A percentile compares a stretch with the other conserved stretches of the same genome.
phyloP scores from a whole-genome alignment of 1,140 invertebrate species.

The Oncopeltus fasciatus region DNA sequence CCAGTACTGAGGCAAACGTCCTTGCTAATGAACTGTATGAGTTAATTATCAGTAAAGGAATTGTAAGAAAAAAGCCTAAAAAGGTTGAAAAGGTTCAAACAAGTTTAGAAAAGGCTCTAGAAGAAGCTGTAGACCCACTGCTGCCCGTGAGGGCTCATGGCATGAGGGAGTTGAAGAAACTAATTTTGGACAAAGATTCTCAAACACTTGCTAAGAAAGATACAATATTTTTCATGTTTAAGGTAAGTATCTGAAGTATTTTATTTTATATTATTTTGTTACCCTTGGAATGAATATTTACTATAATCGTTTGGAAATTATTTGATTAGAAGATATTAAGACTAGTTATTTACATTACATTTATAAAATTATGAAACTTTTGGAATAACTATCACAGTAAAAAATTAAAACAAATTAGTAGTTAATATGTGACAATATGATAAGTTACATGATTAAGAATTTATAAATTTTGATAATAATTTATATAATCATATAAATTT shows the following conservation, averaged over 20 bases:
- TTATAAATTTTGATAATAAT: no score
- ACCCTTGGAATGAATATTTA: no score
- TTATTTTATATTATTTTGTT: no score
- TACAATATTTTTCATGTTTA: constrained; percentile 51
- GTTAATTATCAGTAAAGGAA: constrained; percentile 35
- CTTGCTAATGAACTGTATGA: constrained; percentile 32
- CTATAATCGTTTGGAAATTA: no score
- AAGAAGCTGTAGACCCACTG: constrained; percentile 52
- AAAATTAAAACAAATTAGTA: no score
- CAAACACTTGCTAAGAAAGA: constrained; percentile 47
- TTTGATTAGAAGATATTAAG: no score
- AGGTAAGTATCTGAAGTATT: constrained; percentile 18
- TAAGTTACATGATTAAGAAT: no score
- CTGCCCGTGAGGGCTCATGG: constrained; percentile 70
- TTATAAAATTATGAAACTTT: no score
- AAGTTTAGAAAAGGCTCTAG: constrained; percentile 40
- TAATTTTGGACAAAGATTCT: constrained; percentile 49
- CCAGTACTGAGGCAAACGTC: constrained; percentile 21
- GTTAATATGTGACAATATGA: no score
- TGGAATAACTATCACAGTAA: no score
- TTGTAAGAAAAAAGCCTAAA: constrained; percentile 24
- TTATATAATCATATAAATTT: no score
- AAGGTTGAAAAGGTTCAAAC: constrained; percentile 26
- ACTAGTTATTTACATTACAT: no score
- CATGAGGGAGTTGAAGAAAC: constrained; percentile 51